These are phyloP conservation scores for Scaptomyza caliginosa DNA, from an alignment of 2,888 invertebrate genomes.

Conservation along the genomic window DNA sequence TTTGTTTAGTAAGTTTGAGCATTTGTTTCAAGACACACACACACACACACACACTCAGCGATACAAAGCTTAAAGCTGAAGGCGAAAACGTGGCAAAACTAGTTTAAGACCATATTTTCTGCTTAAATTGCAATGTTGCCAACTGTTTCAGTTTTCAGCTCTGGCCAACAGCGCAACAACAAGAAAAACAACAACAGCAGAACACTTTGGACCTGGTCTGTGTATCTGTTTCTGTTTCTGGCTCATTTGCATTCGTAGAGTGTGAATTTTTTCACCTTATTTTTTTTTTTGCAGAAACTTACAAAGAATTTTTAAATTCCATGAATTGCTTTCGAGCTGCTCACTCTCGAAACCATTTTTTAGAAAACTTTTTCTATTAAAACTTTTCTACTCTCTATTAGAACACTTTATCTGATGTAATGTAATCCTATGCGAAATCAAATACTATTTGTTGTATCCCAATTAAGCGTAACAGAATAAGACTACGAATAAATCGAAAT, in stretches of 20 bases:
- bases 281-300: slow-evolving; percentile 37
- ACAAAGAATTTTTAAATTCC: slow-evolving; percentile 64
- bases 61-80: slow-evolving; percentile 6
- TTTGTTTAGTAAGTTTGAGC: slow-evolving; percentile 26
- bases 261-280: slow-evolving; percentile 66
- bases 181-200: neutral
- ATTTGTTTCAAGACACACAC: slow-evolving; percentile 29
- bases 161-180: neutral
- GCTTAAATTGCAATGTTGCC: slow-evolving; percentile 74
- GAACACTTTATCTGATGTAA: too few species aligned
- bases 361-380: too few species aligned
- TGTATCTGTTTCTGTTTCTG: slow-evolving; percentile 7
- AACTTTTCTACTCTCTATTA: too few species aligned
- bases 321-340: slow-evolving; percentile 51
- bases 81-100: slow-evolving; percentile 65
- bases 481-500: slow-evolving; percentile 29
- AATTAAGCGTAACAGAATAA: slow-evolving; percentile 45
- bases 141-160: slow-evolving; percentile 65
- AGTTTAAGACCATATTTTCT: slow-evolving; percentile 79
- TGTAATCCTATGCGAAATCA: slow-evolving; percentile 1
- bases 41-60: too few species aligned
- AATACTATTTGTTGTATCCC: slow-evolving; percentile 27
- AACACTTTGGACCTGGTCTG: slow-evolving; percentile 16
- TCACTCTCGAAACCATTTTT: slow-evolving; percentile 7
- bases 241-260: slow-evolving; percentile 56